Evolutionary conservation across 2,888 invertebrate genomes (phyloP).

Genomic region (Tuberolachnus salignus): DNA sequence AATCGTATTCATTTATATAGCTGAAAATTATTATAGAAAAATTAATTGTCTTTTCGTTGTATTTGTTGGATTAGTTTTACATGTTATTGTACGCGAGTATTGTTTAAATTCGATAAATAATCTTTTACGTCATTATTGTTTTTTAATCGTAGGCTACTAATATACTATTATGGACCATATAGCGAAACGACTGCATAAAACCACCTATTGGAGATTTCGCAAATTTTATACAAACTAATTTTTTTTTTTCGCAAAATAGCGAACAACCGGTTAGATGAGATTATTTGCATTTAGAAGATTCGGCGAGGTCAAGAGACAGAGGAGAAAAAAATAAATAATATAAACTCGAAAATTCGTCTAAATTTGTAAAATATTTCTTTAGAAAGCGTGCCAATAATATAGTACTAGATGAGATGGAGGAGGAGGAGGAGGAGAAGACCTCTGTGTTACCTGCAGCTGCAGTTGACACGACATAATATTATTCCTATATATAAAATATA

Average conservation of each 20-base stretch:
- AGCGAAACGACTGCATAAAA: conserved; percentile 15
- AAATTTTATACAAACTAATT: not conserved
- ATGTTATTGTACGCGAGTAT: too few relatives aligned
- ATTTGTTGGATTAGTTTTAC: too few relatives aligned
- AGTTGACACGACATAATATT: not conserved
- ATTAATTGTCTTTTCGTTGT: too few relatives aligned
- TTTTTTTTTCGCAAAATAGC: not conserved
- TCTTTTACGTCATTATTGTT: too few relatives aligned
- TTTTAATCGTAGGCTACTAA: not conserved
- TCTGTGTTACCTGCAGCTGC: conserved; percentile 2
- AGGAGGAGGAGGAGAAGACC: too few relatives aligned
- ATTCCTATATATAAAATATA: not conserved
- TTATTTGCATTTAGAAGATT: conserved; percentile 31
- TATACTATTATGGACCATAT: not conserved
- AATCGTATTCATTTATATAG: too few relatives aligned
- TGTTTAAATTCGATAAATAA: too few relatives aligned
- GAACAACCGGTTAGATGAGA: conserved; percentile 32
- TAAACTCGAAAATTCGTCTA: conserved; percentile 25
- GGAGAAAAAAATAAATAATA: conserved; percentile 3
- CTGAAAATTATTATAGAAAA: too few relatives aligned
- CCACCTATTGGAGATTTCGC: conserved; percentile 21
- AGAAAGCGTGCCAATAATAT: not conserved
- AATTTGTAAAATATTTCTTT: conserved; percentile 41
- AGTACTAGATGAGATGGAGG: too few relatives aligned
- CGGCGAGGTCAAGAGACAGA: not conserved